Percentiles rank a stretch among this genome's conserved stretches.
Evolutionary conservation across 2,113 vertebrate genomes (phyloP).

Genomic region (Pituophis catenifer): DNA sequence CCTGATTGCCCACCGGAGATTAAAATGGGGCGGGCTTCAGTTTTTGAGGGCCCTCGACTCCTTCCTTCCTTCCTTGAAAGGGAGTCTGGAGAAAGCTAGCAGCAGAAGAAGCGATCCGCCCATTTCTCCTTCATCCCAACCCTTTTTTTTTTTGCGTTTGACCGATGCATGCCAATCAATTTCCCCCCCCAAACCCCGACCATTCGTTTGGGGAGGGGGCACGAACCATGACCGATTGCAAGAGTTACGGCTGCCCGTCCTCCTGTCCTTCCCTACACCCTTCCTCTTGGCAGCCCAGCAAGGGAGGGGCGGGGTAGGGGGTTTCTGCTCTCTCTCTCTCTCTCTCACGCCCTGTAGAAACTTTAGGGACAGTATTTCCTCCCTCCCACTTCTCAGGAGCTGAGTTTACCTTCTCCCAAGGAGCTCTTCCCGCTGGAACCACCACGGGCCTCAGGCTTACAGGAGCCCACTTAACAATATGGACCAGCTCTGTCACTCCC

Average conservation of each 20-base stretch:
- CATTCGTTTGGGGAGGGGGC: not conserved
- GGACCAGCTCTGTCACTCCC: slow-evolving; percentile 60
- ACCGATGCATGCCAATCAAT: not conserved
- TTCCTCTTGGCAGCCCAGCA: slow-evolving; percentile 18
- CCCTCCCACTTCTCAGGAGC: slow-evolving; percentile 51
- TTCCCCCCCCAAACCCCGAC: not conserved
- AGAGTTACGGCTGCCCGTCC: not conserved
- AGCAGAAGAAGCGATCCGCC: slow-evolving; percentile 39
- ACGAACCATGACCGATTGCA: too few species aligned
- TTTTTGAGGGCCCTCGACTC: too few species aligned
- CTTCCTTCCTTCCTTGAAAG: slow-evolving; percentile 45
- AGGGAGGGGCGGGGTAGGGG: slow-evolving; percentile 6
- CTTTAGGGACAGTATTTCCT: slow-evolving; percentile 54
- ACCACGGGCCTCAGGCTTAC: slow-evolving; percentile 55
- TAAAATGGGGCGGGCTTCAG: not conserved
- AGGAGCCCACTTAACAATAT: slow-evolving; percentile 61
- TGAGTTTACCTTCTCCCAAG: slow-evolving; percentile 59
- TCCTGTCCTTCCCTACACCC: slow-evolving; percentile 30
- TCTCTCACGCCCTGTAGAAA: slow-evolving; percentile 44
- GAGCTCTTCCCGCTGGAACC: slow-evolving; percentile 60
- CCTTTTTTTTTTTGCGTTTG: not conserved
- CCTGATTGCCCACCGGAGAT: not conserved
- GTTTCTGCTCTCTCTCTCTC: slow-evolving; percentile 33
- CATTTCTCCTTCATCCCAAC: not conserved
- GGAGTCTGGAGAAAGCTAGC: slow-evolving; percentile 50